Base-by-base conservation (phyloP, 2,113 vertebrate species). In the Corydoras sp. region DNA sequence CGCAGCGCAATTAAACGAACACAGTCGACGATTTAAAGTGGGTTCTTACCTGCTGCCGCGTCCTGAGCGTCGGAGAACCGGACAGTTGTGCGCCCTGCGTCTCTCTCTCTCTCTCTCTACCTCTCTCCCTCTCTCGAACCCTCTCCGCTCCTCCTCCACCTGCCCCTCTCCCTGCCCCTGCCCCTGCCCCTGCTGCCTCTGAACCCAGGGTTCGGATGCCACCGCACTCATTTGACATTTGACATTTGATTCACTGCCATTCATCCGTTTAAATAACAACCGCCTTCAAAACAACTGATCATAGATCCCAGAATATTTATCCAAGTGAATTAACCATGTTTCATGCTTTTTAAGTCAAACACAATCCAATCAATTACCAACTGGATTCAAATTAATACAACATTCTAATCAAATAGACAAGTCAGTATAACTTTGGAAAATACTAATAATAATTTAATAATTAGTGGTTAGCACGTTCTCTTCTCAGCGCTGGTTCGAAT, bases 51-150 rank as follows among this genome's bases (percentile, higher is more conserved):
- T 69, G 73, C 73, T 89, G 86, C 85, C 81, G 84, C 77, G 84
- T 86, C 83, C 85, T 74, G 80, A 80, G 83, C 83, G 79, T 83
- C 81, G 68, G 83, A 81, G 83, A 81, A 81, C 82, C 79, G 56
- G 79, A 83, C 84, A 79, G 85, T 82, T 84, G 78, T 13, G 66
- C 66, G 55, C 66, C 15, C 72, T 70, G 29, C 69, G 51, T 59
- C 6, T 71, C 62, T 65, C 15, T 66, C 13, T 64, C 50, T n/a
- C 80, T 67, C 72, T 7, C 77, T 31, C 76, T 15, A 65, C 32
- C 75, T 9, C 24, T 59, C 71, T 50, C n/a, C 50, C 35, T 14
- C 71, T 13, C 72, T n/a, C 76, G 9, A 53, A 15, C 62, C 61
- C 69, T 56, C 75, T 62, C 48, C 6, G 35, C 35, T 43, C 35